These are phyloP conservation scores for Scaptodrosophila lebanonensis DNA, from an alignment of 1,140 invertebrate species.

Conservation along the genomic window DNA sequence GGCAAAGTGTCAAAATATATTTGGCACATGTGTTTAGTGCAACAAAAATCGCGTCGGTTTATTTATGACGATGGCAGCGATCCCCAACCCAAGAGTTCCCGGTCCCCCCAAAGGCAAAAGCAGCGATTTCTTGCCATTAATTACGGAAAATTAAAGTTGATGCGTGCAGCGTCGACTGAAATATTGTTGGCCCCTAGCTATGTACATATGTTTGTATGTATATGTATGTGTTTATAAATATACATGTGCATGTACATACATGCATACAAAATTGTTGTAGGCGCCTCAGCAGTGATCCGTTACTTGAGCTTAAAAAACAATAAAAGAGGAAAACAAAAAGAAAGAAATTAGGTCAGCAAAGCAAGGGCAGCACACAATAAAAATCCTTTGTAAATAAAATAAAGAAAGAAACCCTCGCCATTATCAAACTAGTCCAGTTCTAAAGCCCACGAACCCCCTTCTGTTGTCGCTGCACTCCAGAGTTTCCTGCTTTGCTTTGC, in stretches of 20 bases:
- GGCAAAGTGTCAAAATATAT: slow-evolving; percentile 29
- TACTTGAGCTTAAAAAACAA: too few species aligned
- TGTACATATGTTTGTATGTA: too few species aligned
- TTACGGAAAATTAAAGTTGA: slow-evolving; percentile 69
- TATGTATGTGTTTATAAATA: too few species aligned
- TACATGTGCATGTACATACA: too few species aligned
- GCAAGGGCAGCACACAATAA: slow-evolving; percentile 18
- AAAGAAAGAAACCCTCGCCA: slow-evolving; percentile 15
- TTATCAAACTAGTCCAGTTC: slow-evolving; percentile 52
- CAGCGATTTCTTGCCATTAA: slow-evolving; percentile 52
- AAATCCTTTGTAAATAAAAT: slow-evolving; percentile 39
- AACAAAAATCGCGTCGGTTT: slow-evolving; percentile 15
- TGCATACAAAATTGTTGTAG: too few species aligned
- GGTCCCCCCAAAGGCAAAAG: slow-evolving; percentile 14
- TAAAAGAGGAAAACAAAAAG: too few species aligned
- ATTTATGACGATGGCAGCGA: slow-evolving; percentile 48
- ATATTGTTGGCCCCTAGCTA: slow-evolving; percentile 38
- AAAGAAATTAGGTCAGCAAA: slow-evolving; percentile 66
- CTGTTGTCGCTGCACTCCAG: slow-evolving; percentile 29
- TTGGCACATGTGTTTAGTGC: slow-evolving; percentile 38
- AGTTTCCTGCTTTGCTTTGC: slow-evolving; percentile 8
- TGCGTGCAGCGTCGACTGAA: slow-evolving; percentile 58
- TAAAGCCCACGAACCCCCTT: slow-evolving; percentile 14
- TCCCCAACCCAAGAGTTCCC: slow-evolving; percentile 6
- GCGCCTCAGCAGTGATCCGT: too few species aligned